Conservation (phyloP, 2,113 vertebrate species). For the Nesogale talazaci region DNA sequence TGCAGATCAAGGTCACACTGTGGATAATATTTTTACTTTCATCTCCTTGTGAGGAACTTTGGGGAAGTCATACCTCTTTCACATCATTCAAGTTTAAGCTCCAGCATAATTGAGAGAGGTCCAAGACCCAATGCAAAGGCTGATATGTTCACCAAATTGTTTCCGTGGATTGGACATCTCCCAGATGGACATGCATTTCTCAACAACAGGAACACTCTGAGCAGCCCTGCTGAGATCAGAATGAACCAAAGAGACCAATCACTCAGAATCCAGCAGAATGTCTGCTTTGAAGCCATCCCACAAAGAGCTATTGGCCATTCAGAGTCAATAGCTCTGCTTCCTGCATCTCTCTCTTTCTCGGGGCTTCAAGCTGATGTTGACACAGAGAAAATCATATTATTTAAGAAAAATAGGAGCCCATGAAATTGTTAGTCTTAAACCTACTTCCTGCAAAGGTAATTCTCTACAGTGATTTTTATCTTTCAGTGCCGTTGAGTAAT, state of each 20-base stretch:
- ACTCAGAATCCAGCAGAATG: slow-evolving; percentile 54
- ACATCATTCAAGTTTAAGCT: slow-evolving; percentile 44
- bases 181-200: not conserved
- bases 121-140: slow-evolving; percentile 55
- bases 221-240: not conserved
- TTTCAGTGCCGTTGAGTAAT: slow-evolving; percentile 67
- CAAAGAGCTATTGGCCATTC: slow-evolving; percentile 49
- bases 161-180: slow-evolving; percentile 38
- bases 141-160: slow-evolving; percentile 46
- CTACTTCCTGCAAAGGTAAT: slow-evolving; percentile 51
- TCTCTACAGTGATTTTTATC: slow-evolving; percentile 1
- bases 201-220: slow-evolving; percentile 23
- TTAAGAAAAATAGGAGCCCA: slow-evolving; percentile 22
- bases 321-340: slow-evolving; percentile 3
- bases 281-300: not conserved
- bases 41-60: slow-evolving; percentile 44
- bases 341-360: not conserved
- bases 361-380: not conserved
- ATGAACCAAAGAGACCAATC: not conserved
- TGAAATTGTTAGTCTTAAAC: slow-evolving; percentile 28
- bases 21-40: slow-evolving; percentile 50
- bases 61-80: slow-evolving; percentile 14
- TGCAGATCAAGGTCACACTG: slow-evolving; percentile 53
- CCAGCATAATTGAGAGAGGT: slow-evolving; percentile 16
- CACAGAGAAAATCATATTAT: slow-evolving; percentile 48